Conservation (phyloP, 2,888 invertebrate species). For the Hedya salicella region DNA sequence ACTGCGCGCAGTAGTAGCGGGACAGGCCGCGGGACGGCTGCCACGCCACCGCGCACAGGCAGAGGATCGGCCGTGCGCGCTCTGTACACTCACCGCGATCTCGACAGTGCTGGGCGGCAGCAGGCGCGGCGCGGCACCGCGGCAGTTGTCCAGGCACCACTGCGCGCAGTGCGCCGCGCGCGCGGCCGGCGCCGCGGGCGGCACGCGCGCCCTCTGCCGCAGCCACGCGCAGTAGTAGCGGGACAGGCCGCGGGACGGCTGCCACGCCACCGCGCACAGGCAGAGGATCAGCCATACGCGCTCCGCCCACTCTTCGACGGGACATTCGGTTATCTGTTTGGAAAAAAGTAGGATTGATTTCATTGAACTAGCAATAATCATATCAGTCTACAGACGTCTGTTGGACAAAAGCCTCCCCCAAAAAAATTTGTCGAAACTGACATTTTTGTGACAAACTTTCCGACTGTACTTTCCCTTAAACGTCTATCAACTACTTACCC, state of each 20-base stretch:
- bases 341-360: neutral
- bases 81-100: constrained; percentile 89
- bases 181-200: constrained; percentile 53
- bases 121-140: constrained; percentile 93
- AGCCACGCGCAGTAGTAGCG: constrained; percentile 89
- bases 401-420: no score
- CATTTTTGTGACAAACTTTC: no score
- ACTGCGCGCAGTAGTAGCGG: no score
- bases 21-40: no score
- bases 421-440: no score
- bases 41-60: no score
- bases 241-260: constrained; percentile 92
- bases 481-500: no score
- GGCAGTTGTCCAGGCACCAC: constrained; percentile 97
- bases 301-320: constrained; percentile 92
- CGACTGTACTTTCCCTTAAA: no score
- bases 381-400: no score
- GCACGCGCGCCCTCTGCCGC: constrained; percentile 62
- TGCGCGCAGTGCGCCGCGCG: constrained; percentile 92
- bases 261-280: constrained; percentile 95
- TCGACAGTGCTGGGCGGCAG: constrained; percentile 96
- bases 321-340: constrained; percentile 90
- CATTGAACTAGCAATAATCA: no score
- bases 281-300: constrained; percentile 95
- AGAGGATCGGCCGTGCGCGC: no score